These are phyloP conservation scores for Eulemur coronatus DNA, from an alignment of 2,797 vertebrate species.

Conservation along the genomic window DNA sequence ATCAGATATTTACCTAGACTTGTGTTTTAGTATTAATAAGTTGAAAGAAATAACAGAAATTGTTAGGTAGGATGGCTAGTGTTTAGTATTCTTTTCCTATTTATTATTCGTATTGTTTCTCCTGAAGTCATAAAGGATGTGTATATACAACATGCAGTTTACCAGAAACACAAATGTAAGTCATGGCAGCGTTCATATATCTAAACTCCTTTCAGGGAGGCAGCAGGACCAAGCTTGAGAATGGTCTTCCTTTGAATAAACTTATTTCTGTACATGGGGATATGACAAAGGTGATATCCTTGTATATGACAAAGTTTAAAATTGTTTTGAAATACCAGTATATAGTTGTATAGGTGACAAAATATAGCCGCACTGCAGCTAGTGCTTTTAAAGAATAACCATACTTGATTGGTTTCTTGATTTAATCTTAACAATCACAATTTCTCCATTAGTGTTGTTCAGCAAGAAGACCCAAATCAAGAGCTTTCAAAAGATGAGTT, in stretches of 20 bases:
- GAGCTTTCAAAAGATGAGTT: constrained; percentile 90
- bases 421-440: background rate
- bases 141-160: background rate
- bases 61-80: background rate
- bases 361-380: background rate
- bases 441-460: constrained; percentile 72
- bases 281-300: background rate
- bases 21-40: background rate
- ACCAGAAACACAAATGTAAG: background rate
- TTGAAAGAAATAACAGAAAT: background rate
- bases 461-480: constrained; percentile 82
- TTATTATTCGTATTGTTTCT: background rate
- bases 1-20: background rate
- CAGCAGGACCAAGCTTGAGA: background rate
- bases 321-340: background rate
- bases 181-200: background rate
- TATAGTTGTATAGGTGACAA: background rate
- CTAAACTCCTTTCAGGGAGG: background rate
- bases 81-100: background rate
- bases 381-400: background rate
- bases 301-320: background rate
- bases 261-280: background rate
- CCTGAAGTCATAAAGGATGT: background rate
- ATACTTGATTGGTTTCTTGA: background rate
- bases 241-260: background rate